Evolutionary conservation across 2,888 invertebrate genomes (phyloP).

Genomic region (Scaptomyza flava): DNA sequence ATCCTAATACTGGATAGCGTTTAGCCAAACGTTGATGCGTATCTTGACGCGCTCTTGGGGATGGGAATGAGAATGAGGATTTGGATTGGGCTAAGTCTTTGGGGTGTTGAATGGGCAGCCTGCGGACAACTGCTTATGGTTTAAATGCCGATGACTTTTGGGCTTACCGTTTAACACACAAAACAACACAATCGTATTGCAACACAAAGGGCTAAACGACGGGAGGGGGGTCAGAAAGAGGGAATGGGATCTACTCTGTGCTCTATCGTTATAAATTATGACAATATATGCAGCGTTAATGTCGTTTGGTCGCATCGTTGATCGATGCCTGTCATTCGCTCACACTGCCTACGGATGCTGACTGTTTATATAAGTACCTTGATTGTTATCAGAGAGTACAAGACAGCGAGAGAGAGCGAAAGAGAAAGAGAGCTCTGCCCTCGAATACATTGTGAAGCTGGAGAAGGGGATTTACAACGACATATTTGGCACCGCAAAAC

Average conservation of each 20-base stretch:
- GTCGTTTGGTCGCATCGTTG: constrained; percentile 72
- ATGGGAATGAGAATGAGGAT: constrained; percentile 29
- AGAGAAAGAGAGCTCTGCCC: constrained; percentile 9
- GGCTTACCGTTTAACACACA: constrained; percentile 63
- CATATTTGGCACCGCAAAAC: constrained; percentile 72
- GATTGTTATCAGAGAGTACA: constrained; percentile 61
- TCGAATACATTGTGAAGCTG: background rate
- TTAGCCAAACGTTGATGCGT: constrained; percentile 77
- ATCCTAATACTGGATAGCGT: constrained; percentile 66
- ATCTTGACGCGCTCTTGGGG: constrained; percentile 63
- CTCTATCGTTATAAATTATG: constrained; percentile 80
- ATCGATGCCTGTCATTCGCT: constrained; percentile 76
- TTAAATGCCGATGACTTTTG: constrained; percentile 76
- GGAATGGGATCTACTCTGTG: background rate
- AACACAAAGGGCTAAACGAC: constrained; percentile 39
- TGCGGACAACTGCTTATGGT: constrained; percentile 57
- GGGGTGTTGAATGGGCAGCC: constrained; percentile 61
- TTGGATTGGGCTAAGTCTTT: constrained; percentile 52
- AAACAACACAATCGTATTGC: constrained; percentile 32
- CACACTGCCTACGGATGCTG: constrained; percentile 62
- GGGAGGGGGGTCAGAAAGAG: background rate
- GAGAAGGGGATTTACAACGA: constrained; percentile 13
- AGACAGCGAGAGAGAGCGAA: background rate
- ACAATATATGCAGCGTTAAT: constrained; percentile 84
- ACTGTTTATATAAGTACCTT: constrained; percentile 74